Percentiles rank a stretch among this genome's conserved stretches.
These are phyloP conservation scores for Seriola rivoliana DNA, from an alignment of 2,113 vertebrate genomes.

Conservation along the genomic window DNA sequence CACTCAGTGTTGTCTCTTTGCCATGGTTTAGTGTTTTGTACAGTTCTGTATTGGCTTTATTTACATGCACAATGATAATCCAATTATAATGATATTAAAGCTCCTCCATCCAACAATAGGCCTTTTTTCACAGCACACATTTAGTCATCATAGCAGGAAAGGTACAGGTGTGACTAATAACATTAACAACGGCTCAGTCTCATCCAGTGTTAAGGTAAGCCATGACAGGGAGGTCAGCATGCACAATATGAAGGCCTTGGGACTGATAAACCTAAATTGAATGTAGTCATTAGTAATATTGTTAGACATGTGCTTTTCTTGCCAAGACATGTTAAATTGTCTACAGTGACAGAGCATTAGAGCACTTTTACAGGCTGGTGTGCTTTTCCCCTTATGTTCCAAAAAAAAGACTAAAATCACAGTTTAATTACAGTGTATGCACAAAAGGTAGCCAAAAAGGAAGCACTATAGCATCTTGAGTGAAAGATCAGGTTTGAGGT, in stretches of 20 bases:
- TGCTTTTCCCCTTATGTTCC: not conserved
- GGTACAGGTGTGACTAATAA: constrained; percentile 14
- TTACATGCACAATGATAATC: constrained; percentile 2
- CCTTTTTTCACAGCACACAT: not conserved
- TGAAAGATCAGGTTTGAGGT: constrained; percentile 26
- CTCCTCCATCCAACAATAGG: constrained; percentile 1
- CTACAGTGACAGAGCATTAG: not conserved
- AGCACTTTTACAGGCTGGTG: not conserved
- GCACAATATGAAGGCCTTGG: not conserved
- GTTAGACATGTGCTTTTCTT: not conserved
- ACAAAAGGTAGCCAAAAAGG: constrained; percentile 4
- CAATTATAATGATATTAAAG: constrained; percentile 8
- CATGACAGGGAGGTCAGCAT: not conserved
- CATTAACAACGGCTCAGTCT: constrained; percentile 1
- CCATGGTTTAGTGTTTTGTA: not conserved
- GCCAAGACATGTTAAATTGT: not conserved
- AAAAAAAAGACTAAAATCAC: constrained; percentile 13
- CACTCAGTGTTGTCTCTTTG: not conserved
- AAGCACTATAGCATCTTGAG: constrained; percentile 9
- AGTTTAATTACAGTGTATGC: constrained; percentile 9
- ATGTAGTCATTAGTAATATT: not conserved
- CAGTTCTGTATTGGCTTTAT: not conserved
- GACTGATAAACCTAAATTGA: not conserved
- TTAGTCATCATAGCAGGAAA: not conserved
- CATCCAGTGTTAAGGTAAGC: not conserved